Base-by-base conservation (phyloP, 2,113 vertebrate genomes). In the Gambusia holbrooki region DNA sequence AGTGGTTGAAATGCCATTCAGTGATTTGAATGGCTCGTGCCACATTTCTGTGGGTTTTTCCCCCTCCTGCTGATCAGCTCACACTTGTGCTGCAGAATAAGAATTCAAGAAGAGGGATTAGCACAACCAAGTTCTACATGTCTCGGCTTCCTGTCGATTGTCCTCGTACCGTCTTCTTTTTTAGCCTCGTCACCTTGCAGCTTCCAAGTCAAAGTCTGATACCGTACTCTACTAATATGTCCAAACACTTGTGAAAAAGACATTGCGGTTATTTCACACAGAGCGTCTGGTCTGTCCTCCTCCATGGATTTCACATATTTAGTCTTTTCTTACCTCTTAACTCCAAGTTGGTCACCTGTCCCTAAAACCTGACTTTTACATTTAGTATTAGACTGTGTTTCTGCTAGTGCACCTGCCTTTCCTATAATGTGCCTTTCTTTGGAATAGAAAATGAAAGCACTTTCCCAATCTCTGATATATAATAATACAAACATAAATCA, bases 161-260 rank as follows among this genome's bases (percentile, higher is more conserved):
- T 79, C 61, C 15, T 61, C 32, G 32, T 48, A 19, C 32, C 3
- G 4, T 62, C 51, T 71, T 12, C 30, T 80, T 58, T 48, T 13
- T 65, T 54, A 66, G 32, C 14, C 27, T 73, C 6, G 9, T 33
- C 60, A 58, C 54, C 6, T 11, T 69, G 54, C 66, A 65, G 58
- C 61, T 78, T 69, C 70, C 48, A 33, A 67, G 45, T 73, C 70
- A 51, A 89, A 84, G 71, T 84, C 73, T 71, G 73, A 29, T 28
- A 28, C 17, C 48, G n/a, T 25, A 37, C 19, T 69, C 58, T 48
- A 8, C 27, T 54, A 51, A 35, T 35, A 33, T 66, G 42, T 37
- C 40, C 45, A 75, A 80, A 65, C 61, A 51, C 74, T 73, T 54
- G 42, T 22, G 63, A 14, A 69, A 81, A 80, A 15, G 60, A 82